Conservation (phyloP, 2,113 vertebrate species). For the Dicerorhinus sumatrensis region DNA sequence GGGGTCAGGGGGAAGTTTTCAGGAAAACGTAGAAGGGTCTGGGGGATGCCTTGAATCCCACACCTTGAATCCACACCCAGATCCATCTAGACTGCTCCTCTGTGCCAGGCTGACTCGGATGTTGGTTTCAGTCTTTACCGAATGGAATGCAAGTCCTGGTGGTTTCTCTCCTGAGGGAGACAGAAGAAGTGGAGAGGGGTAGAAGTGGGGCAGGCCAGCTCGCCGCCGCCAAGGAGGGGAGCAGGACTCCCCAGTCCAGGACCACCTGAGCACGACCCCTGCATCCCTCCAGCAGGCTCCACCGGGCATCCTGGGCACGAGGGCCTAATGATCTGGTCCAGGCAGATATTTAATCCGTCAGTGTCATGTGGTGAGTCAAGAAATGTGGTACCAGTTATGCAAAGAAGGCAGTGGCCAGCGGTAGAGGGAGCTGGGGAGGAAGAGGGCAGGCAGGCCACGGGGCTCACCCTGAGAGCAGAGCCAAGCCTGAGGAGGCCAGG, state of each 20-base stretch:
- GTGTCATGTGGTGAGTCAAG: background rate
- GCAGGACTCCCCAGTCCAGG: rapidly evolving
- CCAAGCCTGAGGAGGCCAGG: no score
- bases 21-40: background rate
- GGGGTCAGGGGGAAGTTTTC: no score
- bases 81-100: background rate
- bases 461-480: background rate
- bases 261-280: rapidly evolving
- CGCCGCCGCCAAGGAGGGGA: background rate
- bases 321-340: background rate
- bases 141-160: background rate
- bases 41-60: rapidly evolving
- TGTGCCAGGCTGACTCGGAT: no score
- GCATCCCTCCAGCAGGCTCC: rapidly evolving
- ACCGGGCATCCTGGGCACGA: background rate
- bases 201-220: background rate
- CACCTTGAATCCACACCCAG: no score
- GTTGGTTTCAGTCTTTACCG: background rate
- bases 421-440: background rate
- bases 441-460: background rate
- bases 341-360: background rate
- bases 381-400: background rate
- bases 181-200: background rate
- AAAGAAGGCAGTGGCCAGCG: background rate
- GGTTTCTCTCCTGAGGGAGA: background rate